phyloP scores from a whole-genome alignment of 1,140 invertebrate species.

The Arion vulgaris region DNA sequence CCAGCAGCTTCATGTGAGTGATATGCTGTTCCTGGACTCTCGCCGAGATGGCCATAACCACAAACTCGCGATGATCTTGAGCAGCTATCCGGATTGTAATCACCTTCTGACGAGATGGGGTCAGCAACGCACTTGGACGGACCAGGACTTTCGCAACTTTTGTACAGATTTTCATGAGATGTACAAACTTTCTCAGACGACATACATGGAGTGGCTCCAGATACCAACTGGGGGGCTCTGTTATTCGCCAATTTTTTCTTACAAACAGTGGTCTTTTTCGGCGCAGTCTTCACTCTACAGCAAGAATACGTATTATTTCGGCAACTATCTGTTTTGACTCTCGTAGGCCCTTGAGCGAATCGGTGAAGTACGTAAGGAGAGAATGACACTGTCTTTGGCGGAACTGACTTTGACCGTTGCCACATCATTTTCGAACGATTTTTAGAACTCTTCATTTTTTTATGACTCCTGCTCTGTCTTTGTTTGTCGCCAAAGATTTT shows the following conservation, averaged over 20 bases:
- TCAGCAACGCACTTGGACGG: not conserved
- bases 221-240: not conserved
- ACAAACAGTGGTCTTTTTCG: not conserved
- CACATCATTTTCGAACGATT: not conserved
- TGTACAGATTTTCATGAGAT: not conserved
- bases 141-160: not conserved
- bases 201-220: not conserved
- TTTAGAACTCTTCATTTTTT: not conserved
- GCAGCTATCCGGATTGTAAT: not conserved
- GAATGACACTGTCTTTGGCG: not conserved
- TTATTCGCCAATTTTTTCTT: not conserved
- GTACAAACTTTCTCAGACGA: not conserved
- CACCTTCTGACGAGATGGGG: not conserved
- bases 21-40: not conserved
- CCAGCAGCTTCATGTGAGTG: not conserved
- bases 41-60: not conserved
- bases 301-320: not conserved
- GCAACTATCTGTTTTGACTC: not conserved
- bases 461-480: not conserved
- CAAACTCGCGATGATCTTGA: not conserved
- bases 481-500: not conserved
- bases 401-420: not conserved
- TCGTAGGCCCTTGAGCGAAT: not conserved
- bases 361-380: not conserved
- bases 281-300: not conserved